These are phyloP conservation scores for Dascillus cervinus DNA, from an alignment of 2,888 invertebrate genomes.

Conservation along the genomic window DNA sequence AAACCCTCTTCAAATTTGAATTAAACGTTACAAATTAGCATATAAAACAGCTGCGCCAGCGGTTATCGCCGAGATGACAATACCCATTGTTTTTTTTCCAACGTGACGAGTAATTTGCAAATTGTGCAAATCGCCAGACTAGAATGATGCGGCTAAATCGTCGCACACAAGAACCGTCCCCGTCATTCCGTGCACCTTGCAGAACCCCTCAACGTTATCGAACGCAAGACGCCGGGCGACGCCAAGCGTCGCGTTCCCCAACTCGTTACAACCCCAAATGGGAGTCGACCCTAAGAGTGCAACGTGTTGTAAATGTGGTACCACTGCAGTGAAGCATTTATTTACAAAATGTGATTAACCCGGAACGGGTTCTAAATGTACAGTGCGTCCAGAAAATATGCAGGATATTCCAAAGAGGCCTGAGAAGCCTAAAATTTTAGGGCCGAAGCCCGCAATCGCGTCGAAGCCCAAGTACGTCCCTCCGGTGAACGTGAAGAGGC, in stretches of 20 bases:
- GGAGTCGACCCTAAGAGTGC: conserved; percentile 41
- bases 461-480: conserved; percentile 42
- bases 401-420: conserved; percentile 26
- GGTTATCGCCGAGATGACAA: too few species aligned
- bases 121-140: too few species aligned
- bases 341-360: conserved; percentile 1
- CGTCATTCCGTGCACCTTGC: too few species aligned
- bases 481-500: conserved; percentile 32
- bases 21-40: too few species aligned
- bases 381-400: conserved; percentile 19
- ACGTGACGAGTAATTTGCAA: too few species aligned
- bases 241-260: conserved; percentile 33
- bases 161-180: too few species aligned
- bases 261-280: conserved; percentile 28
- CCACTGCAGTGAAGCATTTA: conserved; percentile 19
- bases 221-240: conserved; percentile 37
- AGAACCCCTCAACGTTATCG: too few species aligned
- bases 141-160: too few species aligned
- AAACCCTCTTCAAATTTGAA: too few species aligned
- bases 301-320: conserved; percentile 36
- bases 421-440: conserved; percentile 36
- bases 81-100: too few species aligned
- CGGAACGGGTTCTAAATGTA: too few species aligned
- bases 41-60: too few species aligned
- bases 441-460: conserved; percentile 38